A percentile compares a stretch with the other conserved stretches of the same genome.
These are phyloP conservation scores for Oriolus oriolus DNA, from an alignment of 2,113 vertebrate species.

Conservation along the genomic window DNA sequence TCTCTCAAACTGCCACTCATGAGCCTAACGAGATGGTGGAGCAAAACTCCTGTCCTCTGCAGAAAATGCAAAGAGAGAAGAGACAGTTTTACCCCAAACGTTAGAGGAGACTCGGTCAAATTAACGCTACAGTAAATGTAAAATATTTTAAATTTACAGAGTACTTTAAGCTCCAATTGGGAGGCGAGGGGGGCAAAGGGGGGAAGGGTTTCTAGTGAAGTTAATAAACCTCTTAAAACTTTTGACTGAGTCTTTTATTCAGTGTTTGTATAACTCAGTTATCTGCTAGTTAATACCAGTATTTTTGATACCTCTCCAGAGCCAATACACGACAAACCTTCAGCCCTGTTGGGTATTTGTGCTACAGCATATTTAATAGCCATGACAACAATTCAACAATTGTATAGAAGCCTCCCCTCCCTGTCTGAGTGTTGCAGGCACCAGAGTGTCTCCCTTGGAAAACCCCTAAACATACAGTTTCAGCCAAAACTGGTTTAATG, in stretches of 20 bases:
- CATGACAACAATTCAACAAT: slow-evolving; percentile 80
- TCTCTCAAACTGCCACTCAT: neutral
- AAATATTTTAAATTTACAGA: slow-evolving; percentile 6
- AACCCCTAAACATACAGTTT: slow-evolving; percentile 66
- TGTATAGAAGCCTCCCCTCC: slow-evolving; percentile 71
- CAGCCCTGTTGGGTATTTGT: slow-evolving; percentile 64
- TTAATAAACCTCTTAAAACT: slow-evolving; percentile 44
- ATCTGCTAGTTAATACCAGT: slow-evolving; percentile 56
- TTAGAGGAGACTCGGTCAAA: neutral
- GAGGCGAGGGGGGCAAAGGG: neutral
- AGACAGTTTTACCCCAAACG: neutral
- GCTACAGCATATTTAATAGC: slow-evolving; percentile 73
- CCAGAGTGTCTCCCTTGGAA: slow-evolving; percentile 73
- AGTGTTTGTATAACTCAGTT: slow-evolving; percentile 45
- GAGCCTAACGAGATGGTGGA: neutral
- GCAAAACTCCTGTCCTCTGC: slow-evolving; percentile 19
- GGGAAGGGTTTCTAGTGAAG: neutral
- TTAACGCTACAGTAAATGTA: neutral
- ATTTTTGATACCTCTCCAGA: slow-evolving; percentile 59
- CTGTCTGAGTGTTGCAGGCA: slow-evolving; percentile 69
- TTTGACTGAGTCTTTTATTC: slow-evolving; percentile 40
- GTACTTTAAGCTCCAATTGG: neutral
- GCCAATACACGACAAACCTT: slow-evolving; percentile 48
- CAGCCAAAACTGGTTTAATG: slow-evolving; percentile 69
- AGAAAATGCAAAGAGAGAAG: neutral